Conservation (phyloP, 2,888 invertebrate genomes). For the Protodeltote pygarga region DNA sequence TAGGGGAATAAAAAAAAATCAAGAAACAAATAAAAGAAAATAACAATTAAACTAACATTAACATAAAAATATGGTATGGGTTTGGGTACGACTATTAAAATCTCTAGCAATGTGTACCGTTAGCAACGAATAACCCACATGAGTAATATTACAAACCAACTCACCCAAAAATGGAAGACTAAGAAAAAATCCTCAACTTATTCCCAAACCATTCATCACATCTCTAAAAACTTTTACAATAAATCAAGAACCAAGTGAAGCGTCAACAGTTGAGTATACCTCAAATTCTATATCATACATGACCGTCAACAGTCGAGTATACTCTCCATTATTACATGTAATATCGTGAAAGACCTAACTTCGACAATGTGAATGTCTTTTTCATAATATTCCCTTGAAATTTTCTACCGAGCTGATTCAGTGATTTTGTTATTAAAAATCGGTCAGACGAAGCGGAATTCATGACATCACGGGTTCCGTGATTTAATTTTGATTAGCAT, state of each 20-base stretch:
- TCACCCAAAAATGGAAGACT: slow-evolving; percentile 9
- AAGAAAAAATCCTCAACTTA: slow-evolving; percentile 3
- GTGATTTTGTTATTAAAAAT: slow-evolving; percentile 40
- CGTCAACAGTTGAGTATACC: slow-evolving; percentile 14
- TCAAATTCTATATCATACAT: slow-evolving; percentile 15
- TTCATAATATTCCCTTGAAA: slow-evolving; percentile 22
- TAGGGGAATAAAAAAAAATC: too few relatives aligned
- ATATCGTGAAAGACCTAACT: slow-evolving; percentile 24
- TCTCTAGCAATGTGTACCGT: too few relatives aligned
- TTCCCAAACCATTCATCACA: slow-evolving; percentile 20
- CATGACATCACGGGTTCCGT: neutral
- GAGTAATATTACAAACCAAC: neutral
- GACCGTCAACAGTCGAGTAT: slow-evolving; percentile 12
- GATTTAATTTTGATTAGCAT: too few relatives aligned
- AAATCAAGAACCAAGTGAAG: slow-evolving; percentile 20
- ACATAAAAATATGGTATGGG: too few relatives aligned
- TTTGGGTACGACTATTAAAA: neutral
- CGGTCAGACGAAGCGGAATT: slow-evolving; percentile 13
- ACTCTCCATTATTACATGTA: slow-evolving; percentile 16
- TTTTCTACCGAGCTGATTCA: slow-evolving; percentile 32
- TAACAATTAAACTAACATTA: too few relatives aligned
- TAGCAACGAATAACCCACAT: too few relatives aligned
- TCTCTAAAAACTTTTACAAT: slow-evolving; percentile 37
- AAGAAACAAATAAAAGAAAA: too few relatives aligned
- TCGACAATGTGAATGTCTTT: slow-evolving; percentile 28